These are phyloP conservation scores for Parnassius smintheus DNA, from an alignment of 2,888 invertebrate species.

Conservation along the genomic window DNA sequence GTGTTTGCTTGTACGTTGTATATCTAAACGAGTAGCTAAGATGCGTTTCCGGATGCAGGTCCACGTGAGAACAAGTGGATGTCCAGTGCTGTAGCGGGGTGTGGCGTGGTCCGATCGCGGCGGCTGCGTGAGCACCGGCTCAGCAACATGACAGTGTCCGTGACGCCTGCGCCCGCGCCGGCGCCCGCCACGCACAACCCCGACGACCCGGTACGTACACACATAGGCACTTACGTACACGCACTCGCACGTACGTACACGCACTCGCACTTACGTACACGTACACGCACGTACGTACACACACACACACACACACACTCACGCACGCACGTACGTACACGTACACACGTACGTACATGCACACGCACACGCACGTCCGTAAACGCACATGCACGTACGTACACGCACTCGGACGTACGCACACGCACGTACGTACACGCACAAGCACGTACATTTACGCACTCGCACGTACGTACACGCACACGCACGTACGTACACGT, in stretches of 20 bases:
- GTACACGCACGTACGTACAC: no score
- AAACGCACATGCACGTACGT: neutral
- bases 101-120: constrained; percentile 65
- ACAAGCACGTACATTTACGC: neutral
- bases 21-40: no score
- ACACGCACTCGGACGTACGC: neutral
- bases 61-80: constrained; percentile 78
- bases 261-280: no score
- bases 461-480: neutral
- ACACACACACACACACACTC: neutral
- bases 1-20: no score
- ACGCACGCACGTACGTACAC: neutral
- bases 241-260: no score
- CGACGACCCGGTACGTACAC: constrained; percentile 54
- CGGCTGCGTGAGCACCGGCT: constrained; percentile 74
- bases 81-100: constrained; percentile 55
- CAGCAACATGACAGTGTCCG: constrained; percentile 78
- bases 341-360: neutral
- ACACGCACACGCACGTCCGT: neutral
- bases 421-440: neutral
- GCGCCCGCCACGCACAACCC: constrained; percentile 35
- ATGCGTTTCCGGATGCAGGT: constrained; percentile 40
- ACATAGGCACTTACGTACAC: neutral
- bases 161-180: constrained; percentile 66
- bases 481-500: neutral